These are phyloP conservation scores for Carlito syrichta DNA, from an alignment of 2,113 vertebrate genomes.

Conservation along the genomic window DNA sequence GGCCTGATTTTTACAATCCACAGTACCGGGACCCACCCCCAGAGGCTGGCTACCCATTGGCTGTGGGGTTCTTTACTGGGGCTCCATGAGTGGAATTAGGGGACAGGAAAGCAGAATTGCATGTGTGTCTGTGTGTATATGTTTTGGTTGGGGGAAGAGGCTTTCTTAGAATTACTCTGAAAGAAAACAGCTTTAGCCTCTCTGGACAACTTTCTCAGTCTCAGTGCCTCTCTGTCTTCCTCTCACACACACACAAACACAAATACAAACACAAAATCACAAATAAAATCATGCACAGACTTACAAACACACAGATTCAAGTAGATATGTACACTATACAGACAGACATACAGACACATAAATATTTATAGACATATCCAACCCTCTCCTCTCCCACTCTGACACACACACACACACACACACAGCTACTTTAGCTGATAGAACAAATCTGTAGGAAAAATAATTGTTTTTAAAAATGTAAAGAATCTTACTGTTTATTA, in stretches of 20 bases:
- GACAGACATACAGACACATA: not conserved
- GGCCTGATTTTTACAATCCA: constrained; percentile 35
- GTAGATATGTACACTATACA: not conserved
- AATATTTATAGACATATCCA: not conserved
- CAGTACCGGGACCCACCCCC: not conserved
- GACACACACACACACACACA: no score
- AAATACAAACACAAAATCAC: not conserved
- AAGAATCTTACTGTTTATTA: not conserved
- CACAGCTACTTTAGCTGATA: no score
- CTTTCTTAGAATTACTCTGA: not conserved
- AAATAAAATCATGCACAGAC: not conserved
- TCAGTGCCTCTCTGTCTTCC: not conserved
- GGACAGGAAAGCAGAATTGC: not conserved
- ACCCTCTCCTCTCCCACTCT: no score
- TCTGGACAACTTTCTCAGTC: not conserved
- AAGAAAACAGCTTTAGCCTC: no score
- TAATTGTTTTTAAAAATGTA: not conserved
- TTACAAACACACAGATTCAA: not conserved
- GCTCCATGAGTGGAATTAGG: not conserved
- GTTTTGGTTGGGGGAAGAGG: not conserved
- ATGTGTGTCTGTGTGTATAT: not conserved
- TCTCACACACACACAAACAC: not conserved
- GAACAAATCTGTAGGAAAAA: not conserved
- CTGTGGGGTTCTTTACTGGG: not conserved
- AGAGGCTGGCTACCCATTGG: not conserved